These are phyloP conservation scores for Alcis repandata DNA, from an alignment of 2,888 invertebrate genomes.

Conservation along the genomic window DNA sequence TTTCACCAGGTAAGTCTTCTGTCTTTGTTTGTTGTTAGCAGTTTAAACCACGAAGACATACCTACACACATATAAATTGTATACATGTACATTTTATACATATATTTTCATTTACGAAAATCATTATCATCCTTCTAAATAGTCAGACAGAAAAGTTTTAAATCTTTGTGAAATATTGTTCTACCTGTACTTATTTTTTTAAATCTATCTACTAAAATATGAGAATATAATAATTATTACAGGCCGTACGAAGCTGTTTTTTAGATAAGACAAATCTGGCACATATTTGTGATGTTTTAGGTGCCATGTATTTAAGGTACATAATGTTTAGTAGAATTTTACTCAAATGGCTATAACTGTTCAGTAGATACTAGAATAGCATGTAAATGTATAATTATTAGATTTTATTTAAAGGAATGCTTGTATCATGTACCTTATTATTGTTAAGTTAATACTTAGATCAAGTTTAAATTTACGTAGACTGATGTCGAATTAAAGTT, in stretches of 20 bases:
- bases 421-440: slow-evolving; percentile 19
- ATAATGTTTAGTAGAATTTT: neutral
- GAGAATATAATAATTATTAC: neutral
- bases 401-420: slow-evolving; percentile 4
- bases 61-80: no score
- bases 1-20: no score
- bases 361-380: neutral
- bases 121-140: no score
- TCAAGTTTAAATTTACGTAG: slow-evolving; percentile 20
- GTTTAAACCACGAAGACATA: no score
- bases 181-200: no score
- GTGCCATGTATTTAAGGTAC: slow-evolving; percentile 21
- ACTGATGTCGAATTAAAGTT: slow-evolving; percentile 28
- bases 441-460: slow-evolving; percentile 3
- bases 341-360: slow-evolving; percentile 8
- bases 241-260: slow-evolving; percentile 15
- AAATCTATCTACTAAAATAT: neutral
- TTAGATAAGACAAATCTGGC: slow-evolving; percentile 12
- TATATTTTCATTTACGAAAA: no score
- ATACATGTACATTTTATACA: no score
- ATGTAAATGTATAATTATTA: neutral
- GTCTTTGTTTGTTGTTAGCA: no score
- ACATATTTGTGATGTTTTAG: slow-evolving; percentile 18
- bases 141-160: no score
- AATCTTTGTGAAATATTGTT: no score